Percentiles rank a stretch among this genome's conserved stretches.
phyloP scores from a whole-genome alignment of 2,888 invertebrate genomes.

The Aelia acuminata region DNA sequence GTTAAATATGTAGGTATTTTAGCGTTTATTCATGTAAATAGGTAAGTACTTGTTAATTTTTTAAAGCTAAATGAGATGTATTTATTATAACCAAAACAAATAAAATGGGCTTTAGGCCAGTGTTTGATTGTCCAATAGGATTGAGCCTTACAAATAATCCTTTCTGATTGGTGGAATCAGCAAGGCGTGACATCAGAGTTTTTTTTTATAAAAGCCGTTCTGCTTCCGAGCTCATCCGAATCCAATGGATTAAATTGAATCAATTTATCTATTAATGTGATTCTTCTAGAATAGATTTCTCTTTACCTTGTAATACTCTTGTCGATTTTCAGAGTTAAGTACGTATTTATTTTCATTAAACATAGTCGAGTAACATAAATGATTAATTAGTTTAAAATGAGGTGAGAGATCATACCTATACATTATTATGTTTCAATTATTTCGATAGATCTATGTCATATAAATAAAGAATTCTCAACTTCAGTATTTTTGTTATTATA shows the following conservation, averaged over 20 bases:
- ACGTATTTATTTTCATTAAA: background rate
- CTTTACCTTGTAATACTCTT: background rate
- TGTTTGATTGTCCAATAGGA: background rate
- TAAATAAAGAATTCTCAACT: no score
- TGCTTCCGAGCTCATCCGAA: background rate
- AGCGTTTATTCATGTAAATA: no score
- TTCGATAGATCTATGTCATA: no score
- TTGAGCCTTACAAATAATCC: background rate
- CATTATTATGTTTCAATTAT: no score
- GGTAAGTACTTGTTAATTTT: no score
- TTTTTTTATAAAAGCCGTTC: constrained; percentile 11
- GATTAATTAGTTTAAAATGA: no score
- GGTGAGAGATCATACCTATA: no score
- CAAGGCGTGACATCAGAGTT: background rate
- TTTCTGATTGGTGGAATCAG: background rate
- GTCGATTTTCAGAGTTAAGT: background rate
- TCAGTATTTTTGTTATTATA: no score
- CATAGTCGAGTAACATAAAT: no score
- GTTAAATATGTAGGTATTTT: no score
- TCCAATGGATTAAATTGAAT: constrained; percentile 4
- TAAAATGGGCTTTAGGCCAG: background rate
- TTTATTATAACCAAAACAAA: background rate
- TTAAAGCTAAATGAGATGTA: no score
- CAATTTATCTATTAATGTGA: constrained; percentile 7
- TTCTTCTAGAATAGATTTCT: background rate